Percentiles rank a stretch among this genome's conserved stretches.
These are phyloP conservation scores for Ceratina australensis DNA, from an alignment of 1,140 invertebrate species.

Conservation along the genomic window DNA sequence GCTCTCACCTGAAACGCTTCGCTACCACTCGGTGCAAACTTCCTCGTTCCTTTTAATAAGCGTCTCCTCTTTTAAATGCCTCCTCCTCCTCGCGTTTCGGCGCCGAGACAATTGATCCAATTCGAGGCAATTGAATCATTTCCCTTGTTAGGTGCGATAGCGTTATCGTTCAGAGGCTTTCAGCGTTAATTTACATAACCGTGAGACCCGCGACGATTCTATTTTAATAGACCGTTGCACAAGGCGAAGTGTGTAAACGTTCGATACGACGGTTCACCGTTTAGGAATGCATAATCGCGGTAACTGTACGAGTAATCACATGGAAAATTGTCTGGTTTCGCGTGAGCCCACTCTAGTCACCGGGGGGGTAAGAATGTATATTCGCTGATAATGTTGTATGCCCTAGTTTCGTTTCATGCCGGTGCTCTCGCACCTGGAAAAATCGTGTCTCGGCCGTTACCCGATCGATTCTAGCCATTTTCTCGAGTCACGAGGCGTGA, in stretches of 20 bases:
- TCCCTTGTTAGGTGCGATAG: not conserved
- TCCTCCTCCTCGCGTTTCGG: not conserved
- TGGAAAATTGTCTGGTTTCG: not conserved
- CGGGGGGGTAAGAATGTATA: constrained; percentile 15
- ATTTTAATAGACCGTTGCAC: not conserved
- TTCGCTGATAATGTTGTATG: constrained; percentile 32
- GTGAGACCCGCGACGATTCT: not conserved
- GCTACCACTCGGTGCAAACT: not conserved
- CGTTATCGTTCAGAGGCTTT: not conserved
- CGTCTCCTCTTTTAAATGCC: no score
- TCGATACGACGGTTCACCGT: no score
- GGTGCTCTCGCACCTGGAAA: constrained; percentile 45
- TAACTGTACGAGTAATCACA: not conserved
- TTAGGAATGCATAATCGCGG: no score
- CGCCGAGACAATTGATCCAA: not conserved
- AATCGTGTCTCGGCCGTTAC: constrained; percentile 63
- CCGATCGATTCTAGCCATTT: constrained; percentile 60
- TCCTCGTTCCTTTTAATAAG: not conserved
- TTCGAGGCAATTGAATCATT: constrained; percentile 2
- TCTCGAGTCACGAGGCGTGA: constrained; percentile 63
- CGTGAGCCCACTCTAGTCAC: no score
- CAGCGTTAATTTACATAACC: not conserved
- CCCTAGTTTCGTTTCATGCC: constrained; percentile 44
- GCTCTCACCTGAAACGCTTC: not conserved
- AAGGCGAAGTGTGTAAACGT: no score